Base-by-base conservation (phyloP, 2,797 vertebrate species). In the Periparus ater region DNA sequence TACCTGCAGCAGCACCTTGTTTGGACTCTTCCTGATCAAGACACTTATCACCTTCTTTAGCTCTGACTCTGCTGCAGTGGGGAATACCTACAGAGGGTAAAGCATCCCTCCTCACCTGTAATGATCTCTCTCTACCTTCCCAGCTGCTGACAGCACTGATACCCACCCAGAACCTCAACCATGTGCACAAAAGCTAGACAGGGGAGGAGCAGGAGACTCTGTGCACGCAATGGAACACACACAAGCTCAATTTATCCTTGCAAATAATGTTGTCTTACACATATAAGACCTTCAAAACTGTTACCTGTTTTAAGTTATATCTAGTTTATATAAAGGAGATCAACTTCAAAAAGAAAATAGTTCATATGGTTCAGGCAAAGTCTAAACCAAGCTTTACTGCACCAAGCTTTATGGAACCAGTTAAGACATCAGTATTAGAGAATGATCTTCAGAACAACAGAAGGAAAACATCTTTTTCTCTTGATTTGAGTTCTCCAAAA, bases 221-320 rank as follows among this genome's bases (percentile, higher is more conserved):
- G 16, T 2, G 0, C n/a, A 62, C 1, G 0, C 0, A 1, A 71
- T 2, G 4, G 5, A 86, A 36, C n/a, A 29, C 2, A 3, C 29
- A 53, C 0, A 3, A 54, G 17, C 48, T 77, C 88, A 57, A 74
- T 23, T 51, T 42, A 63, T 29, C 50, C 55, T 61, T 36, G 44
- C 36, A 95, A 65, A 61, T 36, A 53, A 48, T n/a, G 40, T 1
- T 65, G 38, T 8, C 48, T 81, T 79, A 55, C 22, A 73, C 18
- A 27, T 0, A 6, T 3, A 75, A 48, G 54, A 50, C 12, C 65
- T 58, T 72, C 38, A 79, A 81, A 40, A 63, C 22, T 67, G 44
- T 20, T 57, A 77, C 11, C 70, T 26, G 16, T 25, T 90, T 72
- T 36, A 76, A 79, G 55, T 74, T n/a, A 61, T 9, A 61, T 14